phyloP scores from a whole-genome alignment of 2,888 invertebrate species.

The Steinernema carpocapsae region DNA sequence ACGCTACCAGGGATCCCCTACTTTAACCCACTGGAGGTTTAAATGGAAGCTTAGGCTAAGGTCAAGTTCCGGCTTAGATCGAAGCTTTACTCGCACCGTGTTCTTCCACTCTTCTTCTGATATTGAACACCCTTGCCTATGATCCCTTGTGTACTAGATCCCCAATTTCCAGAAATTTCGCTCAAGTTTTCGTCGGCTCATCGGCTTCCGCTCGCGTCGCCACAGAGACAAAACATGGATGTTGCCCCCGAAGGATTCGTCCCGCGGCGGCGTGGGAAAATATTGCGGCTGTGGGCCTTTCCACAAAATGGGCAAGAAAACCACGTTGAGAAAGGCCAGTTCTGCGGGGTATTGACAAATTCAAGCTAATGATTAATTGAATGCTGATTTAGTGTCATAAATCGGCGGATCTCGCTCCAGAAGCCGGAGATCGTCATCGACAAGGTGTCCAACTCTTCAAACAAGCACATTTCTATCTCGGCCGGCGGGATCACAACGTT shows the following conservation, averaged over 20 bases:
- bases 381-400: slow-evolving; percentile 44
- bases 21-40: too few relatives aligned
- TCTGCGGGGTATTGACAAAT: slow-evolving; percentile 32
- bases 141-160: too few relatives aligned
- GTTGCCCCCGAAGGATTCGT: slow-evolving; percentile 49
- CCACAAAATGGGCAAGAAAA: slow-evolving; percentile 51
- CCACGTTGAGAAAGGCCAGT: slow-evolving; percentile 38
- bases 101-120: too few relatives aligned
- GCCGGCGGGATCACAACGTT: slow-evolving; percentile 66
- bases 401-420: slow-evolving; percentile 59
- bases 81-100: too few relatives aligned
- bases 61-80: too few relatives aligned
- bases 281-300: slow-evolving; percentile 58
- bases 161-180: slow-evolving; percentile 66
- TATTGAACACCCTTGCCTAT: too few relatives aligned
- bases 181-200: slow-evolving; percentile 63
- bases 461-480: slow-evolving; percentile 61
- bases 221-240: slow-evolving; percentile 64
- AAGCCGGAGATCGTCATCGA: slow-evolving; percentile 68
- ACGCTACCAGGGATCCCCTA: too few relatives aligned
- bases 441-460: slow-evolving; percentile 54
- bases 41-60: too few relatives aligned
- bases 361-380: background rate
- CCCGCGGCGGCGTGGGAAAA: slow-evolving; percentile 16
- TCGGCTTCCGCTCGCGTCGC: slow-evolving; percentile 59